Evolutionary conservation across 2,113 vertebrate genomes (phyloP).

Genomic region (Nansenia antarctica): DNA sequence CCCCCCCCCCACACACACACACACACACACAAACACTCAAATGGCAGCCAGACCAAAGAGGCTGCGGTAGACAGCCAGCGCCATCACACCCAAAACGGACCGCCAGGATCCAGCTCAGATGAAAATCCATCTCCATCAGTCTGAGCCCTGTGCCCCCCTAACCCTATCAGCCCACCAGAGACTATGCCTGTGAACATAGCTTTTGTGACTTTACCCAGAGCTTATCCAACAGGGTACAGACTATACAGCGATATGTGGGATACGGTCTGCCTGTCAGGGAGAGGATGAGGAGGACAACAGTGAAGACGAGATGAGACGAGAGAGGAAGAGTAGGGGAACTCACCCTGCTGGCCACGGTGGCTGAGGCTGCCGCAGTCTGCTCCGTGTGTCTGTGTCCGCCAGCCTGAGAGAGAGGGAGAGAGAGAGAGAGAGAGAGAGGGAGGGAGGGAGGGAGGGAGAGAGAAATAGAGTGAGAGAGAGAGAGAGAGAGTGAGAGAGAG

Average conservation of each 20-base stretch:
- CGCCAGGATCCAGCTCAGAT: slow-evolving; percentile 7
- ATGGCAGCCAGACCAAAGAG: slow-evolving; percentile 29
- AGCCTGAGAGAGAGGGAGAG: slow-evolving; percentile 22
- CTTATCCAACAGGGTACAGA: slow-evolving; percentile 21
- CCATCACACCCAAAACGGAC: slow-evolving; percentile 18
- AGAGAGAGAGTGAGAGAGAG: slow-evolving; percentile 38
- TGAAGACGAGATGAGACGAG: slow-evolving; percentile 27
- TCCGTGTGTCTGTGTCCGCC: slow-evolving; percentile 18
- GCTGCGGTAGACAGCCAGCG: slow-evolving; percentile 25
- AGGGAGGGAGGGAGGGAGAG: slow-evolving; percentile 34
- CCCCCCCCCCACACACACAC: neutral
- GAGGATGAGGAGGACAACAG: neutral
- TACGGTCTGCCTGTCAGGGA: neutral
- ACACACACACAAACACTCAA: neutral
- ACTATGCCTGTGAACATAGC: slow-evolving; percentile 1
- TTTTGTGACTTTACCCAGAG: slow-evolving; percentile 32
- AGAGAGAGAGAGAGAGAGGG: slow-evolving; percentile 21
- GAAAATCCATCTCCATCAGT: neutral
- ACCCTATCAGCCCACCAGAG: slow-evolving; percentile 15
- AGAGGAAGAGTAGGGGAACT: slow-evolving; percentile 44
- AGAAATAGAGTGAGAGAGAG: slow-evolving; percentile 38
- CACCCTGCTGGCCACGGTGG: slow-evolving; percentile 54
- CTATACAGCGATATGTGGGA: neutral
- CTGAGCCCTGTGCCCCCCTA: slow-evolving; percentile 17
- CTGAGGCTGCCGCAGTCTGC: slow-evolving; percentile 56